Evolutionary conservation across 1,140 invertebrate species (phyloP).

Genomic region (Eupeodes corollae): DNA sequence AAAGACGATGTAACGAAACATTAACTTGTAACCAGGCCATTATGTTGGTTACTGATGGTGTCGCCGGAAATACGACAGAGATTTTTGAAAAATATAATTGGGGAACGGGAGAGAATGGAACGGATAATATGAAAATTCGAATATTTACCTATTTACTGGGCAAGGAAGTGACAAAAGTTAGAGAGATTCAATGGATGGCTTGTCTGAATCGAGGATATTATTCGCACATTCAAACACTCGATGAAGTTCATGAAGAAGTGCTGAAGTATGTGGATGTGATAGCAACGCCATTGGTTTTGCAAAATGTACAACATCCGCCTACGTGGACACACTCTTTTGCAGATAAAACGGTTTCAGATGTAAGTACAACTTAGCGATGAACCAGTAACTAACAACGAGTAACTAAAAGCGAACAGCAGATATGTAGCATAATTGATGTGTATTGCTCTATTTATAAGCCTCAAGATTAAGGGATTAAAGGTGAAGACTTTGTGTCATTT

Average conservation of each 20-base stretch:
- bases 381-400: too few species aligned
- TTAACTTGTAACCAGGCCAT: conserved; percentile 88
- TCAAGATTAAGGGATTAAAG: too few species aligned
- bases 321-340: conserved; percentile 84
- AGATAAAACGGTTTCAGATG: conserved; percentile 56
- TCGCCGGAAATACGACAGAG: conserved; percentile 79
- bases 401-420: too few species aligned
- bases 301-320: conserved; percentile 60
- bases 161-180: conserved; percentile 82
- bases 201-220: conserved; percentile 92
- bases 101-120: conserved; percentile 45
- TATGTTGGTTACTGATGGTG: conserved; percentile 97
- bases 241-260: conserved; percentile 88
- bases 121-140: conserved; percentile 61
- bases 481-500: too few species aligned
- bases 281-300: conserved; percentile 73
- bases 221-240: conserved; percentile 80
- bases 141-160: conserved; percentile 97
- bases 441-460: too few species aligned
- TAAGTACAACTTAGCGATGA: neutral
- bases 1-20: conserved; percentile 44
- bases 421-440: too few species aligned
- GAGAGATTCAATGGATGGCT: conserved; percentile 90
- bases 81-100: conserved; percentile 81
- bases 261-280: conserved; percentile 85